These are phyloP conservation scores for Gallinago solitaria DNA, from an alignment of 2,797 vertebrate genomes.

Conservation along the genomic window DNA sequence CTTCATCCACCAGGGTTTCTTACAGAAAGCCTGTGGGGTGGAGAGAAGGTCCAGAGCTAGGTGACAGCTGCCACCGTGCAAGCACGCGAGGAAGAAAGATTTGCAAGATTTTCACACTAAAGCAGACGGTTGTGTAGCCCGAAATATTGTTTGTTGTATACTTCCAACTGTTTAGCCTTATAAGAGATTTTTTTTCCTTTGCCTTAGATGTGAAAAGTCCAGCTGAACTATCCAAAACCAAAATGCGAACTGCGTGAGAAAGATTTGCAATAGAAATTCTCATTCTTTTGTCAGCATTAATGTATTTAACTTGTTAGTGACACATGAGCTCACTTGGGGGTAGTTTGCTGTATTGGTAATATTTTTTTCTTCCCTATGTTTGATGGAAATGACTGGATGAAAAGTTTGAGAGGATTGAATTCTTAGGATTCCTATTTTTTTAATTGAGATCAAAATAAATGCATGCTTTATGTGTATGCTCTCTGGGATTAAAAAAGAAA, in stretches of 20 bases:
- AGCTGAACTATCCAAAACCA: constrained; percentile 3
- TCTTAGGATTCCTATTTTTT: background rate
- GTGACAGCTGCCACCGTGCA: background rate
- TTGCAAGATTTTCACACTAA: background rate
- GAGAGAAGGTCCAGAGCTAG: background rate
- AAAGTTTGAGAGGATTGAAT: background rate
- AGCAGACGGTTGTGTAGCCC: background rate
- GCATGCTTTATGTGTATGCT: background rate
- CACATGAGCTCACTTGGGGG: background rate
- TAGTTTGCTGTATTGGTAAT: background rate
- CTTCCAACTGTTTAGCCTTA: background rate
- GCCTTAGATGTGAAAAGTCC: background rate
- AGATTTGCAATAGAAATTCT: background rate
- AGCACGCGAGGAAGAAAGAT: background rate
- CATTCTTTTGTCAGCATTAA: background rate
- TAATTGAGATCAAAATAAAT: background rate
- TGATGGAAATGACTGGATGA: background rate
- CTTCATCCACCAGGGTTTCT: background rate
- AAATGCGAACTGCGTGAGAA: background rate
- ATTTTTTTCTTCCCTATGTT: background rate
- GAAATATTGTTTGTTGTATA: background rate
- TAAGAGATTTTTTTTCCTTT: constrained; percentile 1
- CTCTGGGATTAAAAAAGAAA: background rate
- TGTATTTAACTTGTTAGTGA: background rate
- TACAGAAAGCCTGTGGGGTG: background rate